Evolutionary conservation across 1,140 invertebrate genomes (phyloP), one percentile per base, ranked within the genome.

Genomic region (Hirudo medicinalis): DNA sequence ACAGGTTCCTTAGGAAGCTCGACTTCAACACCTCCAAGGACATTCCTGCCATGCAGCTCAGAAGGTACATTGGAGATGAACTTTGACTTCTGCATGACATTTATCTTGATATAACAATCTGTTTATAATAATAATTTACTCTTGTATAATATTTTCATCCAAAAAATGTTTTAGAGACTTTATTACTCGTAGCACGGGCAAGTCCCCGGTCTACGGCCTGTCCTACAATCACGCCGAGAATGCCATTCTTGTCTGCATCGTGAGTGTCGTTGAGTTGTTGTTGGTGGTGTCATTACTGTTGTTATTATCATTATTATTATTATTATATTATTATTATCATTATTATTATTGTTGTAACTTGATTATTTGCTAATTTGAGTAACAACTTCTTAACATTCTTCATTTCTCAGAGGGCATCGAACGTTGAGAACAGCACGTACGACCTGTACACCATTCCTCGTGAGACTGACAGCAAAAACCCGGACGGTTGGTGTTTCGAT

Each of bases 211-310:
- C 0, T 79, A 82, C 81, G 92, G 89, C 78, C 90, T 99, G 87
- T 94, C 92, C 0, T 96, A 97, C 79, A 99, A 99, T 83, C 92
- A 93, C 70, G 93, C 94, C 3, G 89, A 95, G 78, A 92, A 95
- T 82, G 88, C 91, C 22, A 87, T 97, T 55, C 82, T 97, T 0
- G 82, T 96, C 0, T 89, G 88, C 74, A 91, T 88, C 32, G 78
- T 82, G 76, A 78, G 80, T 78, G 55, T 19, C 5, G 40, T 70
- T 9, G 13, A 15, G 22, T 32, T 22, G 22, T 63, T 63, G 20
- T 11, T 63, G 11, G 2, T n/a, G 11, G 3, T 5, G 8, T 63
- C 19, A 15, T 13, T 63, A n/a, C n/a, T 63, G 20, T 32, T 19
- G 11, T 22, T 2, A 25, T 63, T 1, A 5, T 63, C 9, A 15